Evolutionary conservation across 2,113 vertebrate genomes (phyloP), one percentile per base, ranked within the genome.

Genomic region (Pituophis catenifer): DNA sequence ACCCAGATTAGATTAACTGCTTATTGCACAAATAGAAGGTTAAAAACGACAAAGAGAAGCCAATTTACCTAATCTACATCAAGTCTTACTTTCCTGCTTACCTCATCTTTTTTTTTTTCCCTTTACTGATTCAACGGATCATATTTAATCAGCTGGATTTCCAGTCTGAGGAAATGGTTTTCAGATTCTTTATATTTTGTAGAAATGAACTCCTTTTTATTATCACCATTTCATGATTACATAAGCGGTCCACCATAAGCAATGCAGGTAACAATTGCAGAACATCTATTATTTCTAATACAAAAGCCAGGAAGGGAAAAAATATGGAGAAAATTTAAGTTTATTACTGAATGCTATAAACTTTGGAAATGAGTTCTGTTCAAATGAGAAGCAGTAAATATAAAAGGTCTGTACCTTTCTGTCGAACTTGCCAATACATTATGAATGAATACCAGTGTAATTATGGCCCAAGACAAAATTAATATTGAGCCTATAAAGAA

Each of bases 371-470:
- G 24, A 9, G 58, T 29, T 90, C 8, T 23, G 38, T 91, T 91
- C 38, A 94, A 24, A 86, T 88, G 33, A 94, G 87, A 92, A 93
- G 24, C 48, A 94, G 19, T 54, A 93, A 88, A 94, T 38, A 81
- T 29, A 81, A 89, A 15, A 75, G 57, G 44, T 48, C 53, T 91
- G 17, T 89, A 50, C 55, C 52, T 93, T 65, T 62, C 0, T 59
- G 23, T 86, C 29, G 0, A 93, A 89, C 8, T 89, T 85, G 86
- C 8, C 75, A 92, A 89, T 58, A 3, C 17, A 89, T 65, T 53
- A 48, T 93, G 93, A 91, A 89, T 91, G 92, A 91, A 93, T 89
- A 4, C 5, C 44, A 75, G 89, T 9, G 23, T 44, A 70, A 89
- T 53, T 92, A 38, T 88, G 70, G 38, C 81, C 12, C 33, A 26